Base-by-base conservation (phyloP, 1,140 invertebrate species). In the Condylostylus longicornis region DNA sequence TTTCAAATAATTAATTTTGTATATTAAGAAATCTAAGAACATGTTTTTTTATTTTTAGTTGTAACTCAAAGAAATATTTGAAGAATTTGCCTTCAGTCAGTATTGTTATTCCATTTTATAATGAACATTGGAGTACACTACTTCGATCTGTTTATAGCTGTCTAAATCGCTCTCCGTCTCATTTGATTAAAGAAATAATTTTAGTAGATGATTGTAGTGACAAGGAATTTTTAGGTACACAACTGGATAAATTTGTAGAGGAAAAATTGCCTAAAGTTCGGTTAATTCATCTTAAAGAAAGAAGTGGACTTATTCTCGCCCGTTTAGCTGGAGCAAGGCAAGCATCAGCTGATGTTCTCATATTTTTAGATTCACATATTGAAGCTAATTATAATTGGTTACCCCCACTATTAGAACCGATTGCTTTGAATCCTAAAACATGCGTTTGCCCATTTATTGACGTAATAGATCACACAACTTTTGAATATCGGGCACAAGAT, bases 371-470 rank as follows among this genome's bases (percentile, higher is more conserved):
- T 62, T 93, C 91, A 0, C 91, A 96, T 49, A 83, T 81, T 2
- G 93, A 97, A 65, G 83, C 84, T 17, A 95, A 89, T 52, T 77
- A 89, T 37, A 96, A 96, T 62, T 97, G 89, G 87, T 54, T 97
- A 31, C 91, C 91, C 2, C 93, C 93, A 7, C 58, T 96, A 42
- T 60, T 93, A 53, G 88, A 94, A 44, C 89, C 89, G 2, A 94
- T 94, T 51, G 81, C 85, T 3, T 55, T 76, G 42, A 71, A 93
- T 60, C 81, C 87, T 42, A 76, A 74, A 49, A 88, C 86, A 5
- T 89, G 86, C 32, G 86, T 94, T 2, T 96, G 91, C 63, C 93
- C 93, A 6, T 94, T 93, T 51, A 95, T 97, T 41, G 93, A 97
- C 66, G 90, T 96, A 8, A 77, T 97, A 38, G 86, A 85, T 46